A percentile compares a stretch with the other conserved stretches of the same genome.
Evolutionary conservation across 1,140 invertebrate species (phyloP).

Genomic region (Meteorus sp.): DNA sequence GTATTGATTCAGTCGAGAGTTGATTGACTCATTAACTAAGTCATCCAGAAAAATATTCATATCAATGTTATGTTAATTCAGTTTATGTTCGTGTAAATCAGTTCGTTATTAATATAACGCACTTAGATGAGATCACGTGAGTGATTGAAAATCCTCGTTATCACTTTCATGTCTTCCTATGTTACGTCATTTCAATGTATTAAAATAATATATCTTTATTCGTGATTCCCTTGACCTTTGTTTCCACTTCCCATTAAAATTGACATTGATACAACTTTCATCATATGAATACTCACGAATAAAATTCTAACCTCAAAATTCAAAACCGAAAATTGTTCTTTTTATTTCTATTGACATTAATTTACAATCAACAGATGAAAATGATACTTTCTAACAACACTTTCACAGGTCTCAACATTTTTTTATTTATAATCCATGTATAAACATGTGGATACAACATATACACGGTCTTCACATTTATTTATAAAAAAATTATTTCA

Average conservation of each 20-base stretch:
- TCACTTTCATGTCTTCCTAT: conserved; percentile 10
- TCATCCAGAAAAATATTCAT: too few relatives aligned
- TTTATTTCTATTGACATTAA: too few relatives aligned
- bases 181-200: background rate
- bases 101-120: background rate
- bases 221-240: conserved; percentile 12
- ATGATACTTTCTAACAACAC: conserved; percentile 15
- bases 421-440: too few relatives aligned
- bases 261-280: background rate
- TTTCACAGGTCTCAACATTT: conserved; percentile 17
- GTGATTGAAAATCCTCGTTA: conserved; percentile 17
- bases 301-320: background rate
- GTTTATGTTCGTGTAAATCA: background rate
- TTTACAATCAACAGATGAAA: background rate
- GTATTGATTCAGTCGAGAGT: too few relatives aligned
- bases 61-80: too few relatives aligned
- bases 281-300: background rate
- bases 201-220: background rate
- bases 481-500: too few relatives aligned
- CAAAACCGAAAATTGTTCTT: background rate
- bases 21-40: too few relatives aligned
- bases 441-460: too few relatives aligned
- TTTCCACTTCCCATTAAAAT: background rate
- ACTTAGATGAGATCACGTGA: conserved; percentile 20
- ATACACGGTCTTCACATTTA: too few relatives aligned